These are phyloP conservation scores for Dermatemys mawii DNA, from an alignment of 2,113 vertebrate species.

Conservation along the genomic window DNA sequence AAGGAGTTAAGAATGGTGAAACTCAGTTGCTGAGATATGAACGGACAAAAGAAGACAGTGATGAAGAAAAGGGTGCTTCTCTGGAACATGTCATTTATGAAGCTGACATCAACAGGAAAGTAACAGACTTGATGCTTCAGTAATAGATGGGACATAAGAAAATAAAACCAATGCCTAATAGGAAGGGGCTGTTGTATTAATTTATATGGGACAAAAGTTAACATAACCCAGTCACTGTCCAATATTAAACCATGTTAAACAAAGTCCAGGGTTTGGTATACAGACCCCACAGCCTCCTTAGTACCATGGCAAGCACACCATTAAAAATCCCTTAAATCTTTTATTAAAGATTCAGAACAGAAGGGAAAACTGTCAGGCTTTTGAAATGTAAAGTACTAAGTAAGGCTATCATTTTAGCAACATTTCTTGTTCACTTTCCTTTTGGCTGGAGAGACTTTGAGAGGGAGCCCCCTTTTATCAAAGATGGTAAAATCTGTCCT, in stretches of 20 bases:
- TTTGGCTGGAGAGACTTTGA: neutral
- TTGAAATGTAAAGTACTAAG: neutral
- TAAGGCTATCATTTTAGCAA: neutral
- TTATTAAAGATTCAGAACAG: neutral
- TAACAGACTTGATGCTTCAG: constrained; percentile 1
- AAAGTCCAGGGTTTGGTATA: neutral
- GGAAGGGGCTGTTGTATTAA: neutral
- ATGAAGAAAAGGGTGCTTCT: constrained; percentile 40
- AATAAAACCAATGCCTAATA: neutral
- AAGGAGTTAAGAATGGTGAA: neutral
- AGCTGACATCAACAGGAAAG: constrained; percentile 24
- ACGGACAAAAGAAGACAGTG: constrained; percentile 52
- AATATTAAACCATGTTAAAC: neutral
- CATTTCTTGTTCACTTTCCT: neutral
- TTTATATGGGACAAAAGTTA: neutral
- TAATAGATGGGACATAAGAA: neutral
- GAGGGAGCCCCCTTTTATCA: neutral
- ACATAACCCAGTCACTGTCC: neutral
- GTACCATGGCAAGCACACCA: neutral
- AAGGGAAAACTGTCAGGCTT: neutral
- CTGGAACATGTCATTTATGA: constrained; percentile 6
- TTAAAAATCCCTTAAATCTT: neutral
- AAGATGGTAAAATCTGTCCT: neutral
- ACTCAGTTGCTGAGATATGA: constrained; percentile 23
- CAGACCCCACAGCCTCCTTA: neutral